Evolutionary conservation across 2,888 invertebrate genomes (phyloP).

Genomic region (Idaea aversata): DNA sequence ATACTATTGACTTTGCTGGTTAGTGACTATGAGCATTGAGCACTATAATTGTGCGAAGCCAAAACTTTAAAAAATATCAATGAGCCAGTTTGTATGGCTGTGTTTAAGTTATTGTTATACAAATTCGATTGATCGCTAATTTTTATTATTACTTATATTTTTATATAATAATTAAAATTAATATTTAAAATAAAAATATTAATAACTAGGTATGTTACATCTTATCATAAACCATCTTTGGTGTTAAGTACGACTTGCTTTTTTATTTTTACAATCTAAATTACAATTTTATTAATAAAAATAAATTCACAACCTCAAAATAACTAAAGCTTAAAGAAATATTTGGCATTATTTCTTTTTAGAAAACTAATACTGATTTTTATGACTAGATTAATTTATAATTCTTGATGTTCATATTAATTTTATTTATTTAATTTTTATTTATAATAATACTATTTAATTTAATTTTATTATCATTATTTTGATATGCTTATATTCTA

Average conservation of each 20-base stretch:
- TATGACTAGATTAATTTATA: constrained; percentile 9
- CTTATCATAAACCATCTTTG: background rate
- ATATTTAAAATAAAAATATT: background rate
- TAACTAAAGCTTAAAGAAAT: constrained; percentile 39
- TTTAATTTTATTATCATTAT: constrained; percentile 22
- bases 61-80: too few relatives aligned
- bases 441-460: constrained; percentile 19
- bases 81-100: background rate
- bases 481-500: constrained; percentile 4
- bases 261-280: constrained; percentile 2
- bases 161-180: background rate
- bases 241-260: background rate
- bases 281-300: constrained; percentile 27
- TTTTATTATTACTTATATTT: background rate
- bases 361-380: constrained; percentile 23
- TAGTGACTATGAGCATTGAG: too few relatives aligned
- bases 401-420: background rate
- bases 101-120: background rate
- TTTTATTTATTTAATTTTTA: background rate
- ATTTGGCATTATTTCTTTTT: constrained; percentile 23
- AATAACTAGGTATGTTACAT: background rate
- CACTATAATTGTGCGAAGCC: too few relatives aligned
- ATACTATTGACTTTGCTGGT: too few relatives aligned
- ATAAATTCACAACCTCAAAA: constrained; percentile 61
- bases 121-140: background rate